Base-by-base conservation (phyloP, 2,113 vertebrate genomes). In the Peucedramus taeniatus region DNA sequence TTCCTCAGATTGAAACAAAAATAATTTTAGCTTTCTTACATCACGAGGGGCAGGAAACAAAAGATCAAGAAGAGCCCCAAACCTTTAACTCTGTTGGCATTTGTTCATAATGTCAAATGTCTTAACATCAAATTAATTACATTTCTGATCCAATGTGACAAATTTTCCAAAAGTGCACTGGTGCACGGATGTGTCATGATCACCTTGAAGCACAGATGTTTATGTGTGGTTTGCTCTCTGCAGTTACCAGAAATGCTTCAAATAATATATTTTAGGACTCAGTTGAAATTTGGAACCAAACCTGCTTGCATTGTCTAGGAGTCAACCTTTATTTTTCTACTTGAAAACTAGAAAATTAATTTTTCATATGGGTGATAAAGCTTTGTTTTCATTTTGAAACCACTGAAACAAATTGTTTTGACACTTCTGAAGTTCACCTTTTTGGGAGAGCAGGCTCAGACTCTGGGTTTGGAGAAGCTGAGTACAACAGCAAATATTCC, bases 161-260 rank as follows among this genome's bases (percentile, higher is more conserved):
- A 11, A 7, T 57, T 94, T 45, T 40, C 51, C 44, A 49, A 1
- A 75, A 75, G 10, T 28, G n/a, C 37, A 7, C 8, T 33, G 35
- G 14, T 59, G 42, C 13, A 54, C 0, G 0, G 40, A 33, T 82
- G 16, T 7, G 3, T 22, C 4, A 2, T 37, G 60, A 24, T 40
- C 51, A 47, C 39, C 47, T 93, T 42, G 56, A 78, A 91, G 39
- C 56, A 28, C 30, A 53, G 65, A 63, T 66, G 5, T 49, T 45
- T 74, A 18, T 78, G 15, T 66, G 11, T 66, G 23, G 9, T 31
- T 84, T 89, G n/a, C 1, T 42, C 61, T 71, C 82, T 49, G 7
- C 33, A 63, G 23, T 87, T 65, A 59, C 42, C 33, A 84, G 53
- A 59, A 89, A 54, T 63, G 37, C 44, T 63, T 71, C 53, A 45